phyloP scores from a whole-genome alignment of 2,797 vertebrate genomes.

The Pterois miles region DNA sequence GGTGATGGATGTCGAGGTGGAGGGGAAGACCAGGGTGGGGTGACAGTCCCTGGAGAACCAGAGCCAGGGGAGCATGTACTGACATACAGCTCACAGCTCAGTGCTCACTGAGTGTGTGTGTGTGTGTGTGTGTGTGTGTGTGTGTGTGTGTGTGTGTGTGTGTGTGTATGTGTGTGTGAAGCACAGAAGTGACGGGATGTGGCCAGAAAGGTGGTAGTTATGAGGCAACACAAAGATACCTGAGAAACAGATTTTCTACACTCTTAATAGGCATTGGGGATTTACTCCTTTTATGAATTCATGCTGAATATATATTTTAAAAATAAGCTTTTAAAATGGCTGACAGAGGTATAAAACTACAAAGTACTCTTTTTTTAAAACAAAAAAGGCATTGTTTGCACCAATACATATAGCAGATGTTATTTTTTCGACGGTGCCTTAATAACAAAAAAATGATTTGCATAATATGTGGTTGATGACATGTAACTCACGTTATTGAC shows the following conservation, averaged over 20 bases:
- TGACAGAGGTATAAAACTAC: not conserved
- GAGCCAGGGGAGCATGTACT: slow-evolving; percentile 38
- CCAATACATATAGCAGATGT: not conserved
- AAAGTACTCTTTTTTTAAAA: not conserved
- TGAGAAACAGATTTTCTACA: slow-evolving; percentile 17
- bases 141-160: slow-evolving; percentile 13
- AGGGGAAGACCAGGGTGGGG: slow-evolving; percentile 74
- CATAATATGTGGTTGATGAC: slow-evolving; percentile 3
- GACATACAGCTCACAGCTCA: slow-evolving; percentile 53
- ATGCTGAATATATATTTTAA: not conserved
- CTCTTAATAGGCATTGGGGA: not conserved
- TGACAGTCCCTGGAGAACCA: slow-evolving; percentile 62
- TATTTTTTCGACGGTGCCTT: not conserved
- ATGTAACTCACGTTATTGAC: slow-evolving; percentile 30
- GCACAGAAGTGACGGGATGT: slow-evolving; percentile 54
- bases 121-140: slow-evolving; percentile 22
- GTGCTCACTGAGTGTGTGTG: slow-evolving; percentile 31
- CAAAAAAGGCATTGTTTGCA: not conserved
- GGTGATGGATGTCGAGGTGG: slow-evolving; percentile 25
- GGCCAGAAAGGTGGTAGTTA: slow-evolving; percentile 46
- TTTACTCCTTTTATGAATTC: not conserved
- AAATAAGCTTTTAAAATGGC: not conserved
- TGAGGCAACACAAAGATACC: slow-evolving; percentile 42
- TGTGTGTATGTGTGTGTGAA: slow-evolving; percentile 35
- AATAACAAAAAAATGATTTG: too few species aligned